Base-by-base conservation (phyloP, 2,888 invertebrate species). In the Drosophila paracracens region DNA sequence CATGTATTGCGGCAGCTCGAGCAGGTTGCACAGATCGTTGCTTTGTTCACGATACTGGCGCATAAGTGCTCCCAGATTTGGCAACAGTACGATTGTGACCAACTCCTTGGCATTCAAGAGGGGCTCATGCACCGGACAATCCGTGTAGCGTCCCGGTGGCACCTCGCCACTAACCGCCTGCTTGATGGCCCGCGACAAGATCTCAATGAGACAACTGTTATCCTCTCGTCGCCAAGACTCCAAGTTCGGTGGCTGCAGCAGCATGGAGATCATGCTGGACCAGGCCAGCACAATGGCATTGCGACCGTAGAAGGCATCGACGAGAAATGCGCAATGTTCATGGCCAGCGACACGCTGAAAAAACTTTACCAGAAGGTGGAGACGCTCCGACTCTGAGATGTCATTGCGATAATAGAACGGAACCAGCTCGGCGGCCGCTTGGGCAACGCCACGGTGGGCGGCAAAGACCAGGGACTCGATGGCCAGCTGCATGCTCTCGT, bases 271-370 rank as follows among this genome's bases (percentile, higher is more conserved):
- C 82, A 86, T 86, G 43, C 31, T 33, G 0, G 51, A 2, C 86
- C 86, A 86, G 13, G 69, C 70, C 1, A 78, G 4, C 2, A 86
- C n/a, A 18, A 74, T n/a, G 0, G 54, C 38, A 25, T 64, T 83
- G 8, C 25, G 50, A 0, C 65, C 72, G 18, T 66, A 66, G 11
- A 70, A 58, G 1, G 85, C 62, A 53, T 86, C 85, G 1, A 86
- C 75, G 10, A 86, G 57, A 33, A 83, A 86, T 6, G 82, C 80
- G 18, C 83, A 72, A 46, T 86, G 85, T 13, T 86, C 81, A 0
- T 80, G 74, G 1, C 67, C 53, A 0, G 53, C 56, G 2, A 50
- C 67, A 2, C 56, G 8, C 7, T 64, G 6, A n/a, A 74, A 82
- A 21, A 83, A 70, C 31, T 69, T 25, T 5, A 80, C 35, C n/a